Evolutionary conservation across 2,113 vertebrate species (phyloP).

Genomic region (Isurus oxyrinchus): DNA sequence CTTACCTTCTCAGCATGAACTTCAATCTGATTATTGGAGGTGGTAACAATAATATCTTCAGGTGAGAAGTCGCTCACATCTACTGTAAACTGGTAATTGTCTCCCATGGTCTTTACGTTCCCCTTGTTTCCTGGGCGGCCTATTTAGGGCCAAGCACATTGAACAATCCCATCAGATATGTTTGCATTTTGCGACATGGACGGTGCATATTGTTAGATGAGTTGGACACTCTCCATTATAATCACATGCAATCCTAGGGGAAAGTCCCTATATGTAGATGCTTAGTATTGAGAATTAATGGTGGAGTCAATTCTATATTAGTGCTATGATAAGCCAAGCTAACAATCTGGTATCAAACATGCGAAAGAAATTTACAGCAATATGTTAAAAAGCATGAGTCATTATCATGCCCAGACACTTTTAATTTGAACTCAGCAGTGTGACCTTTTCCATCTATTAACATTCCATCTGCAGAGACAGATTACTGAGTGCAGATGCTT

Average conservation of each 20-base stretch:
- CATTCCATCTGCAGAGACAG: background rate
- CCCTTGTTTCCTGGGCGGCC: conserved; percentile 59
- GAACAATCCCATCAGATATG: background rate
- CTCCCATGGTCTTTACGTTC: conserved; percentile 80
- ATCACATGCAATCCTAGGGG: background rate
- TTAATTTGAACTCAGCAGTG: background rate
- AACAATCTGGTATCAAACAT: background rate
- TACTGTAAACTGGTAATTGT: conserved; percentile 90
- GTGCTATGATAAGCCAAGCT: background rate
- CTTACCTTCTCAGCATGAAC: conserved; percentile 92
- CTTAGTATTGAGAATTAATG: background rate
- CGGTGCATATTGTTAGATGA: background rate
- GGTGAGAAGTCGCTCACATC: conserved; percentile 90
- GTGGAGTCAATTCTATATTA: background rate
- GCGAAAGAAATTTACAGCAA: background rate
- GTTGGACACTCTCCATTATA: background rate
- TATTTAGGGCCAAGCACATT: conserved; percentile 40
- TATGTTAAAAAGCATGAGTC: background rate
- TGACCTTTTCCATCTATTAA: conserved; percentile 32
- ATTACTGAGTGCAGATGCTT: background rate
- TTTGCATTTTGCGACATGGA: background rate
- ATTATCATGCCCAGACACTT: background rate
- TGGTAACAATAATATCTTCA: conserved; percentile 92
- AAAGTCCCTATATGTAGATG: background rate
- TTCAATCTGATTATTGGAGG: conserved; percentile 96